Percentiles rank a stretch among this genome's conserved stretches.
These are phyloP conservation scores for Platycnemis pennipes DNA, from an alignment of 2,888 invertebrate genomes.

Conservation along the genomic window DNA sequence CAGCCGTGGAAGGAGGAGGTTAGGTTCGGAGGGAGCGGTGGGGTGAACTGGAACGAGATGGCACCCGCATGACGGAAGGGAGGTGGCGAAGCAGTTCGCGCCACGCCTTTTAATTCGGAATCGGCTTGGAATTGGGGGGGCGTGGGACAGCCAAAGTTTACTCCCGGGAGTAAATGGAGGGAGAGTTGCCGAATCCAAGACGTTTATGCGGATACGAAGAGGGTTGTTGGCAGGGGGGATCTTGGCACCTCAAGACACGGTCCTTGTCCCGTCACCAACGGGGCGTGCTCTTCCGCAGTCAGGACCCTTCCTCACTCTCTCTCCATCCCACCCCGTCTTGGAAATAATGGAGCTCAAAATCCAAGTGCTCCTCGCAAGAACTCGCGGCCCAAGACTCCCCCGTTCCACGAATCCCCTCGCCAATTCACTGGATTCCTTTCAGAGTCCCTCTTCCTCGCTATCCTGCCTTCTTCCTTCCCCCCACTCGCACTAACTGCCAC, in stretches of 20 bases:
- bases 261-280: not conserved
- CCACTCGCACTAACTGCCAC: too few species aligned
- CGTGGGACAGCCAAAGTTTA: constrained; percentile 24
- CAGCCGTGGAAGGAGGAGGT: too few species aligned
- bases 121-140: too few species aligned
- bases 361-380: constrained; percentile 37
- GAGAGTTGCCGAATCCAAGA: not conserved
- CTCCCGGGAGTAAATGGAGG: not conserved
- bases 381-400: too few species aligned
- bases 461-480: not conserved
- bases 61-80: not conserved
- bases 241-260: not conserved
- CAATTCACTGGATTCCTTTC: not conserved
- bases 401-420: not conserved
- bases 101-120: constrained; percentile 44
- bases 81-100: constrained; percentile 36
- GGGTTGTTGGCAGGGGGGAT: not conserved
- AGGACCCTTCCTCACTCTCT: not conserved
- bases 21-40: not conserved
- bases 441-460: not conserved
- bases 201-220: not conserved
- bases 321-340: not conserved
- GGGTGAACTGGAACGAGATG: not conserved
- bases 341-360: constrained; percentile 54
- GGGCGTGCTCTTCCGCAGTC: not conserved